Evolutionary conservation across 2,113 vertebrate species (phyloP).

Genomic region (Apistogramma diplotaenia): DNA sequence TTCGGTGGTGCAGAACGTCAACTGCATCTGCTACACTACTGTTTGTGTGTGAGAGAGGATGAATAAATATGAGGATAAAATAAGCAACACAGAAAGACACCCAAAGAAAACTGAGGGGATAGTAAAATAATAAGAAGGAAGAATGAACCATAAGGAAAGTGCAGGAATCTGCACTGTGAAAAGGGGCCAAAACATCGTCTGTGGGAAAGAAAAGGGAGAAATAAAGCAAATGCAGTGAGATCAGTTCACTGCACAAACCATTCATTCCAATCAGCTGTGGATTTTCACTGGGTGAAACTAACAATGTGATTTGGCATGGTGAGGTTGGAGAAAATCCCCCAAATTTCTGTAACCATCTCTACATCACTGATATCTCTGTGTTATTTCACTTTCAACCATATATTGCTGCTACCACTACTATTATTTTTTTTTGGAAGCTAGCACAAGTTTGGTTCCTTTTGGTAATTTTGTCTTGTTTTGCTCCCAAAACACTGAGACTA

Average conservation of each 20-base stretch:
- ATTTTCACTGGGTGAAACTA: constrained; percentile 3
- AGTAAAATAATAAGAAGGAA: neutral
- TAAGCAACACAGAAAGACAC: neutral
- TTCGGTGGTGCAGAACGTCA: constrained; percentile 69
- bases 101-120: neutral
- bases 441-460: neutral
- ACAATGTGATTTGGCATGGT: constrained; percentile 9
- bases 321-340: neutral
- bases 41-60: constrained; percentile 15
- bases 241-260: constrained; percentile 5
- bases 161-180: neutral
- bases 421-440: neutral
- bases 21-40: constrained; percentile 59
- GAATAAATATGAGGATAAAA: constrained; percentile 37
- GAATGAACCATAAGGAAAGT: neutral
- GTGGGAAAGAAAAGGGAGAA: neutral
- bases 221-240: neutral
- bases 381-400: constrained; percentile 20
- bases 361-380: neutral
- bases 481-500: constrained; percentile 19
- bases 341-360: neutral
- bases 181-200: neutral
- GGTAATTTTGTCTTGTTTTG: neutral
- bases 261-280: neutral
- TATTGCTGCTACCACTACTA: constrained; percentile 11